Evolutionary conservation across 2,797 vertebrate genomes (phyloP), one percentile per base, ranked within the genome.

Genomic region (Poecilia gillii): DNA sequence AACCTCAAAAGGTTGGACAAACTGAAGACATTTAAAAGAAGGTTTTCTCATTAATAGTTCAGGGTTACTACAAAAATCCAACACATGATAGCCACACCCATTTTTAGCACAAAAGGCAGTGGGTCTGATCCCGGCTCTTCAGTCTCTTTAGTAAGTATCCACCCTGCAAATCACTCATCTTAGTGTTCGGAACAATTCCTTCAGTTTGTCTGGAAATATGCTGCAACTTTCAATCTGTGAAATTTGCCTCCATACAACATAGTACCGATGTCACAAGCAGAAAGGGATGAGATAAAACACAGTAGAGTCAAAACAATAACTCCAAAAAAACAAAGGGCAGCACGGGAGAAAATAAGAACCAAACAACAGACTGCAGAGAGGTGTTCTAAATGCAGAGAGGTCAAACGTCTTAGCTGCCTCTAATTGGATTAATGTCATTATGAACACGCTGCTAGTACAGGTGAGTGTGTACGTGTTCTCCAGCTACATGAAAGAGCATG

Each of bases 401-500:
- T 93, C 92, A 88, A 77, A 81, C 81, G 78, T 81, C 85, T 89
- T 78, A 85, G 80, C 76, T 53, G 77, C 53, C 77, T 59, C 87
- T 93, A 92, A 91, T 89, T 93, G 91, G 91, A 93, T 92, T 90
- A 88, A 87, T 87, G 90, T 87, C 88, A 86, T 83, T 85, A 85
- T 87, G 72, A 90, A 88, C 83, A 82, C 80, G 78, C 74, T 47
- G 73, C 88, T 82, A 73, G 79, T 78, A 66, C 7, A 47, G 75
- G 51, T 78, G 75, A 51, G n/a, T 75, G 82, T 81, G 47, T 74
- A n/a, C 70, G 72, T 73, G 57, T 20, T 72, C 49, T 14, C 39
- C 45, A 74, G 46, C 71, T 83, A 68, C 28, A 74, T 72, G 53
- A 83, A 81, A 85, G 75, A 59, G 74, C 75, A 84, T 57, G 59